Evolutionary conservation across 2,113 vertebrate genomes (phyloP).

Genomic region (Naja naja): DNA sequence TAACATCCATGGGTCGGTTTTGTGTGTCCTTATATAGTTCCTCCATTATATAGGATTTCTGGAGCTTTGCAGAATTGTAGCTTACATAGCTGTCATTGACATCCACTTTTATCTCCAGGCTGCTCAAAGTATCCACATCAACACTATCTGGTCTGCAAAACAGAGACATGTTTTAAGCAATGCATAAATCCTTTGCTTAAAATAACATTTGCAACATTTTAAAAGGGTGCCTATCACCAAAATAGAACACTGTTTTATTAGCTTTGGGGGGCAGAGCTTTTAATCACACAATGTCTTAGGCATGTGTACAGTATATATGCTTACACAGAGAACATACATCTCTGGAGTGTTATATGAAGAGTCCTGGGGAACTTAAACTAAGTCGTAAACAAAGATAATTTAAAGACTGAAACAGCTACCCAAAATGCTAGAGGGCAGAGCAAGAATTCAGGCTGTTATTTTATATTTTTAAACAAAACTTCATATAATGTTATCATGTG

Average conservation of each 20-base stretch:
- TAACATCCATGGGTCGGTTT: constrained; percentile 75
- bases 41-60: constrained; percentile 72
- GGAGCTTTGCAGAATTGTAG: constrained; percentile 11
- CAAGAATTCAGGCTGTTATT: background rate
- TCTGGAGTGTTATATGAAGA: constrained; percentile 39
- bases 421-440: background rate
- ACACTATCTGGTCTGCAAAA: constrained; percentile 68
- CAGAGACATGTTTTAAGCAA: constrained; percentile 58
- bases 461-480: constrained; percentile 54
- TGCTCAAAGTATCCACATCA: constrained; percentile 46
- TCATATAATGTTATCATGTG: background rate
- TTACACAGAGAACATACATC: constrained; percentile 46
- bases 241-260: constrained; percentile 33
- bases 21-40: constrained; percentile 77
- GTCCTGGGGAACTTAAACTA: constrained; percentile 48
- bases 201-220: constrained; percentile 50
- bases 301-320: constrained; percentile 38
- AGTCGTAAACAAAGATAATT: constrained; percentile 63
- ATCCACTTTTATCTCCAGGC: constrained; percentile 42
- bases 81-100: constrained; percentile 63
- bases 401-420: constrained; percentile 43
- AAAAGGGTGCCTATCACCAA: constrained; percentile 14
- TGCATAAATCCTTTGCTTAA: constrained; percentile 53
- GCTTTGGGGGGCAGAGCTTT: constrained; percentile 23
- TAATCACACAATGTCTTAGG: background rate